Evolutionary conservation across 2,113 vertebrate genomes (phyloP), one percentile per base, ranked within the genome.

Genomic region (Columbina picui): DNA sequence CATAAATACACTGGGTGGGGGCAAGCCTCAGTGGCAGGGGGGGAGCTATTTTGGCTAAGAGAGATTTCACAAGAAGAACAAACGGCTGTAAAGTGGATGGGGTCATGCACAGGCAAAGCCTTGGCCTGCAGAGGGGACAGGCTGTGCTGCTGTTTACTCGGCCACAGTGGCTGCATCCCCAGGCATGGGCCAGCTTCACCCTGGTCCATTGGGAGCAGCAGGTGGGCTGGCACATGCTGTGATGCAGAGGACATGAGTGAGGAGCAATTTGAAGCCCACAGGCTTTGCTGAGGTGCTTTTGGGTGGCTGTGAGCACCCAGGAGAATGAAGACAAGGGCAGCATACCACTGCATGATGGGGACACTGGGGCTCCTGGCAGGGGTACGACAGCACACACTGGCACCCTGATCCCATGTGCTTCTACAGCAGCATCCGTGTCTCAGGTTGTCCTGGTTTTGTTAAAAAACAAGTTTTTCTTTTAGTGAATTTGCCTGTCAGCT

Each of bases 151-250:
- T 29, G 9, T 29, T 4, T 3, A 18, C 50, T 43, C 5, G 2
- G 32, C n/a, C 59, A 18, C 61, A 22, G 71, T 1, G 1, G n/a
- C 47, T 26, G 8, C 6, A 39, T 45, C 38, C 18, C 27, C 0
- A 1, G 45, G 10, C 8, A 0, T 2, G 12, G 22, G 12, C 20
- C 20, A 68, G 14, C 8, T 70, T 61, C 7, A 0, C 10, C 17
- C 3, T 3, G 1, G 14, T 6, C 53, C 63, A 2, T 10, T 0
- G 0, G 39, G 53, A 79, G 36, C 49, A 68, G 65, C 41, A 16
- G 39, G 13, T 0, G 1, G 26, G 43, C 38, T 39, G 74, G 13
- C 7, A 4, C 0, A 2, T 21, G 64, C 25, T 0, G 0, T 1
- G 15, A 6, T 50, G 32, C 34, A 41, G 34, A 34, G 19, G 6